Evolutionary conservation across 2,797 vertebrate species (phyloP).

Genomic region (Dipus sagitta): DNA sequence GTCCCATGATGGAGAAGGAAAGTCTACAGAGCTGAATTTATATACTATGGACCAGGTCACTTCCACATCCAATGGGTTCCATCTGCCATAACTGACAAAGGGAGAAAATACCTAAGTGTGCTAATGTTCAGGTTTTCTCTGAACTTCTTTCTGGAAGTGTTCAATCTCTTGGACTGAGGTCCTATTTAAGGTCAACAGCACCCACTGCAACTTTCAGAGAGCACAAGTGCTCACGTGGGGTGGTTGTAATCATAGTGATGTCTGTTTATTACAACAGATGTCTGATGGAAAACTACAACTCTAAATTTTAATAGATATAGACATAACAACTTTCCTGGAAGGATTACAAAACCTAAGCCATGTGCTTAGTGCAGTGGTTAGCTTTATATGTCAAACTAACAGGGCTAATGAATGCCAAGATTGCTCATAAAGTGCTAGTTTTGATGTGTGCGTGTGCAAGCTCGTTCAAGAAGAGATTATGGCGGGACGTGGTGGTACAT

Average conservation of each 20-base stretch:
- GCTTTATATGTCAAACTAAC: background rate
- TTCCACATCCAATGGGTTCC: background rate
- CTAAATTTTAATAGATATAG: background rate
- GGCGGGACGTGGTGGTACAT: too few relatives aligned
- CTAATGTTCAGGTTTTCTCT: background rate
- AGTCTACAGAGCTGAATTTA: background rate
- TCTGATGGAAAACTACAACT: background rate
- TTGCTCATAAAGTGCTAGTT: background rate
- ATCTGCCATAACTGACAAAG: background rate
- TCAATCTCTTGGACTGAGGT: background rate
- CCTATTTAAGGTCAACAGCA: background rate
- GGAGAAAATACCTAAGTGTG: background rate
- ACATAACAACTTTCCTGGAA: background rate
- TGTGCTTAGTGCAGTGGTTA: background rate
- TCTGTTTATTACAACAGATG: background rate
- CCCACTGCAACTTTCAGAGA: background rate
- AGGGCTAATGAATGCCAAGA: background rate
- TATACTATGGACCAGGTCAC: background rate
- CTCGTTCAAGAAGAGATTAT: background rate
- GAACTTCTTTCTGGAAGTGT: constrained; percentile 13
- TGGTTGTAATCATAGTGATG: background rate
- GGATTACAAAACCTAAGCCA: background rate
- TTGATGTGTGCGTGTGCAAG: background rate
- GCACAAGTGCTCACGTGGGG: background rate
- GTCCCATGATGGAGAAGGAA: background rate